Base-by-base conservation (phyloP, 2,113 vertebrate genomes). In the Gavia stellata region DNA sequence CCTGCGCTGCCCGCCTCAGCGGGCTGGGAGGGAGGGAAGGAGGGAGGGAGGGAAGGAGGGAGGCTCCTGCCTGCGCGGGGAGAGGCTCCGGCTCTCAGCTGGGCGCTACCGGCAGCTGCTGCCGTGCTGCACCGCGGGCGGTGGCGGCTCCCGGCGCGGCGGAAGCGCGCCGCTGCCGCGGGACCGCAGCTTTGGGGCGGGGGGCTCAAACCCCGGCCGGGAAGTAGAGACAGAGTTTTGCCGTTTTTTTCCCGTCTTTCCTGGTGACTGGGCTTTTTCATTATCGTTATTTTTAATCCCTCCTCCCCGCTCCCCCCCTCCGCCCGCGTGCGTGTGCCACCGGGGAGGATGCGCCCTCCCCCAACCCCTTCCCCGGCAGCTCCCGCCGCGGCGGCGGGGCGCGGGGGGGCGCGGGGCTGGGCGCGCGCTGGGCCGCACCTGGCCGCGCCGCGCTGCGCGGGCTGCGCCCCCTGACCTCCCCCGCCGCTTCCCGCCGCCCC, bases 361-460 rank as follows among this genome's bases (percentile, higher is more conserved):
- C 66, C 86, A 15, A 6, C 82, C 70, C 71, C 70, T 47, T 88
- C 75, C 62, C 61, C 75, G 38, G 80, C 66, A 36, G 75, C 90
- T 81, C 90, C 89, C n/a, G 47, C 81, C 42, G 92, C 94, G 45
- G 75, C 88, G 44, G 86, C 63, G 83, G 44, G 14, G 52, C 44
- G 50, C 55, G 16, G 82, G 40, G 88, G 91, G 28, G 79, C 42
- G 88, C 29, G 73, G 84, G 33, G 61, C 55, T 87, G 44, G 91
- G 92, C 92, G 53, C 91, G 87, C 94, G 94, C 97, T 80, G 95
- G 88, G 96, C 97, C 88, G 96, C 97, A 97, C 97, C 97, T 97
- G 98, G 79, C 90, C 89, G 86, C 73, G 42, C 36, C 28, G 91
- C 88, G 81, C 95, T 96, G 98, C 92, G 96, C 77, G n/a, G 81